These are phyloP conservation scores for Lates calcarifer DNA, from an alignment of 2,113 vertebrate genomes.

Conservation along the genomic window DNA sequence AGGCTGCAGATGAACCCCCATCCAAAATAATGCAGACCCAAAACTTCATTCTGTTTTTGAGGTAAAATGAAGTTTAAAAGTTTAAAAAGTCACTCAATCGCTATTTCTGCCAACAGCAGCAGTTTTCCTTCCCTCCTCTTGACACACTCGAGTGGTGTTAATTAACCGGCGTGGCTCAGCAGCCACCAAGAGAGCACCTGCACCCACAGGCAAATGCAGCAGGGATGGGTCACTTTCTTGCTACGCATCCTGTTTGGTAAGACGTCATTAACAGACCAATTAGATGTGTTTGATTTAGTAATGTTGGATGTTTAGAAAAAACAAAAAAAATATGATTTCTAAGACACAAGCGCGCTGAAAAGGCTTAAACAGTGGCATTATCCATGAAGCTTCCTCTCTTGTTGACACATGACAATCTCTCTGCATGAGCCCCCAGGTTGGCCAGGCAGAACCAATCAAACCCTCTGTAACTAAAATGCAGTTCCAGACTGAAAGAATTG, in stretches of 20 bases:
- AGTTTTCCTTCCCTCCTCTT: constrained; percentile 60
- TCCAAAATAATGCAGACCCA: constrained; percentile 27
- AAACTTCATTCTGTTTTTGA: constrained; percentile 47
- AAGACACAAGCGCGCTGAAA: constrained; percentile 4
- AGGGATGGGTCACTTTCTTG: constrained; percentile 7
- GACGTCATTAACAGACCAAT: constrained; percentile 1
- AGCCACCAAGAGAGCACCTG: constrained; percentile 57
- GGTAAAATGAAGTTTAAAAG: constrained; percentile 58
- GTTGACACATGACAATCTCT: constrained; percentile 8
- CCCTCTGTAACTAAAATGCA: constrained; percentile 58
- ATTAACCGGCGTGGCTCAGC: constrained; percentile 65
- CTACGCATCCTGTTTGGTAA: neutral
- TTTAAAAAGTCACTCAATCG: constrained; percentile 60
- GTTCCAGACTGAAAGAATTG: constrained; percentile 38
- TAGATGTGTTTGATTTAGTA: constrained; percentile 19
- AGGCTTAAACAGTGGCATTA: constrained; percentile 20
- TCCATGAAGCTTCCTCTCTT: neutral
- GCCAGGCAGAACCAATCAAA: constrained; percentile 66
- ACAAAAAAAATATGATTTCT: neutral
- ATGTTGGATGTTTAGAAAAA: neutral
- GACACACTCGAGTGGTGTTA: constrained; percentile 70
- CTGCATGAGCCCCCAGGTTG: constrained; percentile 45
- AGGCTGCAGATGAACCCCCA: constrained; percentile 25
- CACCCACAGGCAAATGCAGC: constrained; percentile 48
- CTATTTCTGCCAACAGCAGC: constrained; percentile 55